Evolutionary conservation across 2,113 vertebrate species (phyloP).

Genomic region (Lophius piscatorius): DNA sequence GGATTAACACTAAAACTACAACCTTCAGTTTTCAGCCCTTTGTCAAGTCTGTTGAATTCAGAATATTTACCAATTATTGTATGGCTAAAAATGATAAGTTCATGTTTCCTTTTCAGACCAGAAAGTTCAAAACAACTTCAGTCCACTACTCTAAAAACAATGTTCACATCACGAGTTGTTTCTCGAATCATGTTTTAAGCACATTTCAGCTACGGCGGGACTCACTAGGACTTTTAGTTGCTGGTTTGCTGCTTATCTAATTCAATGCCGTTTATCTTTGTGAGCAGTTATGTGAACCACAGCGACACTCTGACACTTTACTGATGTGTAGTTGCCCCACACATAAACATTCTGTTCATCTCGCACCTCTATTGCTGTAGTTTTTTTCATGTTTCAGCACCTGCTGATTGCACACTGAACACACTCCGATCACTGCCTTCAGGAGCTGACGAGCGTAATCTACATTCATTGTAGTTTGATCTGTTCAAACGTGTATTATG

Average conservation of each 20-base stretch:
- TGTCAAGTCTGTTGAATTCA: conserved; percentile 7
- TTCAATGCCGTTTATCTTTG: conserved; percentile 20
- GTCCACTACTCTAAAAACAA: too few species aligned
- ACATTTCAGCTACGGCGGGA: conserved; percentile 34
- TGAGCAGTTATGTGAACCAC: conserved; percentile 37
- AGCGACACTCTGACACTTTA: conserved; percentile 4
- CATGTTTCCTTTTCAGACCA: not conserved
- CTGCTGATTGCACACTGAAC: conserved; percentile 43
- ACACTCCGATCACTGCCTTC: conserved; percentile 22
- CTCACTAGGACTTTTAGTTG: conserved; percentile 18
- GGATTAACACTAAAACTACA: conserved; percentile 24
- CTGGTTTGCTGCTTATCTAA: conserved; percentile 32
- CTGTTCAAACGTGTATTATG: conserved; percentile 19
- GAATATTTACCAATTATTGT: too few species aligned
- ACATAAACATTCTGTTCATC: not conserved
- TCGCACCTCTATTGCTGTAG: conserved; percentile 21
- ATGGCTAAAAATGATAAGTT: too few species aligned
- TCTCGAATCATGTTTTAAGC: too few species aligned
- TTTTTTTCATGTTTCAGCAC: conserved; percentile 30
- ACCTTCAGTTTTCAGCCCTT: not conserved
- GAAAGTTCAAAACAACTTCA: conserved; percentile 16
- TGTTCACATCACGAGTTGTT: not conserved
- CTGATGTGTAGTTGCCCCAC: not conserved
- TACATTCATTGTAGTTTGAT: conserved; percentile 25
- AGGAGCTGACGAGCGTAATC: not conserved